Conservation (phyloP, 2,888 invertebrate species). For the Metacarcinus magister region DNA sequence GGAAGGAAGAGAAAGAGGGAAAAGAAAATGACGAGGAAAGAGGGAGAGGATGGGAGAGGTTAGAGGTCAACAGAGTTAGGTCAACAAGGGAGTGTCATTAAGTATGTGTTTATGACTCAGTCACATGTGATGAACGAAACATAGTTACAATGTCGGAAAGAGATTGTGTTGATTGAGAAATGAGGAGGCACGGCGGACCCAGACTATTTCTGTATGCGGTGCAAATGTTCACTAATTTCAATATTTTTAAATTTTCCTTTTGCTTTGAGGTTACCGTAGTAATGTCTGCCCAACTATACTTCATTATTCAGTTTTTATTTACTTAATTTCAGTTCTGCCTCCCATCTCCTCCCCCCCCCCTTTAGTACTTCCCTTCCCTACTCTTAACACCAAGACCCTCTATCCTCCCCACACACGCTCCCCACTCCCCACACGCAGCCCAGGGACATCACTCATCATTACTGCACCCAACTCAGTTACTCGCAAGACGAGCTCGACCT, state of each 20-base stretch:
- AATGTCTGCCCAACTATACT: background rate
- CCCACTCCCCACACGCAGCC: background rate
- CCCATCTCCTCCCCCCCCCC: no score
- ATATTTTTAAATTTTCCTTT: background rate
- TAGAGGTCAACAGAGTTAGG: background rate
- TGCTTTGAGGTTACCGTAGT: background rate
- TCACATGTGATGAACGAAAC: background rate
- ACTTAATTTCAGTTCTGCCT: background rate
- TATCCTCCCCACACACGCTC: background rate
- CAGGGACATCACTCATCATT: conserved; percentile 57
- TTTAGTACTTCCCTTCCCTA: background rate
- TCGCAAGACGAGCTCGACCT: background rate
- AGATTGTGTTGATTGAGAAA: background rate
- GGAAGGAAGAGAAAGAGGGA: background rate
- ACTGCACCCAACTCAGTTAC: conserved; percentile 18
- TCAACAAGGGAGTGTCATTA: background rate
- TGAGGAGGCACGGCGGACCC: background rate
- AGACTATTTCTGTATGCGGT: background rate
- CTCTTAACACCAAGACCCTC: background rate
- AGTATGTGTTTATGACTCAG: background rate
- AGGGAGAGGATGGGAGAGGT: background rate
- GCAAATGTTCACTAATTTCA: background rate
- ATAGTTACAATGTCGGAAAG: background rate
- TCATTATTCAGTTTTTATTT: background rate
- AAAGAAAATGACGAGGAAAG: background rate